Base-by-base conservation (phyloP, 2,797 vertebrate genomes). In the Rhynchonycteris naso region DNA sequence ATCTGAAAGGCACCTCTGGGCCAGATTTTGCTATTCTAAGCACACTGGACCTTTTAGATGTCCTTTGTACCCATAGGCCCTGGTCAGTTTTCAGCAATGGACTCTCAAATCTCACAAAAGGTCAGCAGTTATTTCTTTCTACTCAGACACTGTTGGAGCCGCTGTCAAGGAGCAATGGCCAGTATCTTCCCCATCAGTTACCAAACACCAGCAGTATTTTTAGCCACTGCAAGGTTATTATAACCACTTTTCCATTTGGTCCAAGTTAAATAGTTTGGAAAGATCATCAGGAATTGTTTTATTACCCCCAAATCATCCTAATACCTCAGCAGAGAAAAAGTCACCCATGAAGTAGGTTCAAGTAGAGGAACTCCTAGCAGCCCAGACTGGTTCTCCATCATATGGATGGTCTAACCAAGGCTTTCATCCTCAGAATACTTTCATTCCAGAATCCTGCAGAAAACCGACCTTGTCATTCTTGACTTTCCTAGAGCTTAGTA, bases 401-500 rank as follows among this genome's bases (percentile, higher is more conserved):
- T 2, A 8, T 33, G 19, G 12, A 30, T 38, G 68, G 38, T 21
- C n/a, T 38, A 1, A 79, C 1, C 1, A 68, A 50, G 16, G 7
- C 47, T 85, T n/a, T 30, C 3, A 14, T 1, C 21, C 12, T 61
- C 22, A 66, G 47, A 13, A 78, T 28, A 52, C 12, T 38, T 52
- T 82, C 21, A 16, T 52, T 80, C 30, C 38, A 21, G 11, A 93
- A 68, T 54, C 65, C 71, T 83, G 22, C n/a, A 61, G 65, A 72
- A 88, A 90, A 85, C 59, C 81, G 28, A 91, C 38, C 38, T 79
- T 75, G 50, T 50, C 0, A 2, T 22, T 52, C n/a, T 68, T 79
- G 80, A 14, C 83, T 96, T 94, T 93, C 52, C 54, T n/a, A 43
- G 72, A 78, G 33, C 33, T 87, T 22, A 79, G 58, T 84, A 91